Percentiles rank a stretch among this genome's conserved stretches.
phyloP scores from a whole-genome alignment of 2,888 invertebrate species.

The Leptopilina syphax region DNA sequence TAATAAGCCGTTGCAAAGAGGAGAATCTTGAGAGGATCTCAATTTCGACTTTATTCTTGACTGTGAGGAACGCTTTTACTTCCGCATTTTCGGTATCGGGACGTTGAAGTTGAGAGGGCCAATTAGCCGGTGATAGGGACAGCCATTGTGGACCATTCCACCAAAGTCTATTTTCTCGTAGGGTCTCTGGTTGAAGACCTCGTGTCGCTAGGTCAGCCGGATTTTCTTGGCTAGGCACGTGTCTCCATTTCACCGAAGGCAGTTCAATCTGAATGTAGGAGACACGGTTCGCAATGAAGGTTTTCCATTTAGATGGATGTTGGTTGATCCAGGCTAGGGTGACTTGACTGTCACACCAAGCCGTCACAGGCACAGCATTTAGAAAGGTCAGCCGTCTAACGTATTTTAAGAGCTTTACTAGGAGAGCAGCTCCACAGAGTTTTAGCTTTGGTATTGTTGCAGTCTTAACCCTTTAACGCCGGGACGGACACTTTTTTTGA shows the following conservation, averaged over 20 bases:
- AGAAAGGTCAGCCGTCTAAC: not conserved
- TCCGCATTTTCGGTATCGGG: not conserved
- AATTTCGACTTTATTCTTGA: not conserved
- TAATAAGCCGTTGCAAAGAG: conserved; percentile 7
- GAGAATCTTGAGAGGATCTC: not conserved
- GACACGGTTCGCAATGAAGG: not conserved
- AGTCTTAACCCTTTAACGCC: too few species aligned
- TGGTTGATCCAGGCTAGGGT: not conserved
- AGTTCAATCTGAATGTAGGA: not conserved
- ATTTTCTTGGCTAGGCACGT: not conserved
- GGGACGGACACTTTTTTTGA: too few species aligned
- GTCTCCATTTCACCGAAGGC: conserved; percentile 2
- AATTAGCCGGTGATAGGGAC: not conserved
- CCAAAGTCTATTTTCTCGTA: not conserved
- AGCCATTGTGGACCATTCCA: not conserved
- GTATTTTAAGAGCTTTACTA: not conserved
- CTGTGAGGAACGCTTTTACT: not conserved
- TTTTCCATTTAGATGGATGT: conserved; percentile 2
- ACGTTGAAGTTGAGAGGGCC: not conserved
- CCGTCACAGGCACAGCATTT: not conserved
- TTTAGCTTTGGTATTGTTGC: not conserved
- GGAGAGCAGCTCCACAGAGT: not conserved
- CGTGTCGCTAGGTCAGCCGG: not conserved
- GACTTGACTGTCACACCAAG: conserved; percentile 6
- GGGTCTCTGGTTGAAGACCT: not conserved